Conservation (phyloP, 2,113 vertebrate genomes). For the human (Homo sapiens) region DNA sequence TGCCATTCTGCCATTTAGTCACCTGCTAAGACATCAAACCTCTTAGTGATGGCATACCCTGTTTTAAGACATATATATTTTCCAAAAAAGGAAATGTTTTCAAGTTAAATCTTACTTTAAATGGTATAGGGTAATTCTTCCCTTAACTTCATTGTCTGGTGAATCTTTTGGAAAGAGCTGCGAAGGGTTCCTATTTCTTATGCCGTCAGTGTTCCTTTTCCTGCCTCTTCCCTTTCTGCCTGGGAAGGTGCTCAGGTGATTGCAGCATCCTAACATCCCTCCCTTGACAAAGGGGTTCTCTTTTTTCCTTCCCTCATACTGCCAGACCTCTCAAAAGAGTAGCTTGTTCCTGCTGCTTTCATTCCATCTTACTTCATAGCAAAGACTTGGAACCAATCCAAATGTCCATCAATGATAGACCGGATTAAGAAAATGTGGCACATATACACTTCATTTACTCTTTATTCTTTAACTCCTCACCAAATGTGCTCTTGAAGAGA, state of each 20-base stretch:
- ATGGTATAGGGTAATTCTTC: neutral
- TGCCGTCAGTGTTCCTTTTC: neutral
- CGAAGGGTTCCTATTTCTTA: neutral
- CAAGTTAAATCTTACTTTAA: neutral
- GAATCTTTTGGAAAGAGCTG: neutral
- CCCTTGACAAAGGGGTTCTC: neutral
- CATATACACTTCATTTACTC: neutral
- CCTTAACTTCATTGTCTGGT: neutral
- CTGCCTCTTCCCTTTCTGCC: neutral
- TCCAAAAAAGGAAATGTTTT: conserved; percentile 35
- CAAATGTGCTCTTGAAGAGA: neutral
- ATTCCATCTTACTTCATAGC: neutral
- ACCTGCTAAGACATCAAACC: neutral
- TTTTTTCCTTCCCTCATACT: neutral
- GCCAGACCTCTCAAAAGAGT: neutral
- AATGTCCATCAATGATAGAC: too few relatives aligned
- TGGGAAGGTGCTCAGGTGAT: neutral
- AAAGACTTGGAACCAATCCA: too few relatives aligned
- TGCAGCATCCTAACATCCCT: neutral
- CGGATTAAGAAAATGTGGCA: too few relatives aligned
- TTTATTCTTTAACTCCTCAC: neutral
- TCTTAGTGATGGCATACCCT: neutral
- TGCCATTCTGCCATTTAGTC: neutral
- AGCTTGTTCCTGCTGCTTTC: neutral
- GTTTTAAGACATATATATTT: conserved; percentile 12